Evolutionary conservation across 1,140 invertebrate species (phyloP).

Genomic region (Diabrotica virgifera): DNA sequence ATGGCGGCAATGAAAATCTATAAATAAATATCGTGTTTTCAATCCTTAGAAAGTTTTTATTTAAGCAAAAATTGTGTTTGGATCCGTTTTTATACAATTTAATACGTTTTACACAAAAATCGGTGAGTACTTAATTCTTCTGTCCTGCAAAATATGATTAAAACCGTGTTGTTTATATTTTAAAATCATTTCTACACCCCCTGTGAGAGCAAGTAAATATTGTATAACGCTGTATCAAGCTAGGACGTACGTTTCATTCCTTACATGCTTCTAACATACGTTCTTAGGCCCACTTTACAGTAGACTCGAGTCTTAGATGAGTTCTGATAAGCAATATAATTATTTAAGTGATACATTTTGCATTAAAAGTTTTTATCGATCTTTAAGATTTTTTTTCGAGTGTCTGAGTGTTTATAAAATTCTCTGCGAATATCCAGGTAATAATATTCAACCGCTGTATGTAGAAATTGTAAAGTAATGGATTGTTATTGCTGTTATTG

Average conservation of each 20-base stretch:
- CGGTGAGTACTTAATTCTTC: conserved; percentile 28
- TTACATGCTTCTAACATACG: conserved; percentile 40
- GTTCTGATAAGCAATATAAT: conserved; percentile 45
- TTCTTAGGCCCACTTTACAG: conserved; percentile 36
- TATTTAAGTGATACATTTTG: conserved; percentile 49
- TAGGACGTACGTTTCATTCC: conserved; percentile 39
- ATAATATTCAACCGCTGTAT: too few species aligned
- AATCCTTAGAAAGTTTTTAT: conserved; percentile 38
- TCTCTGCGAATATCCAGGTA: conserved; percentile 20
- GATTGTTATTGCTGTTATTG: conserved; percentile 32
- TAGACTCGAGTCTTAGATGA: conserved; percentile 41
- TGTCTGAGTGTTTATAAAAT: conserved; percentile 22
- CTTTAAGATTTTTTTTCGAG: conserved; percentile 38
- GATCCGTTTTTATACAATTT: conserved; percentile 24
- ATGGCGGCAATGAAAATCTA: conserved; percentile 40
- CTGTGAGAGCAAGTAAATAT: conserved; percentile 41
- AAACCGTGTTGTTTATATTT: conserved; percentile 33
- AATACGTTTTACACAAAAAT: conserved; percentile 24
- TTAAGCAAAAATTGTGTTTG: conserved; percentile 31
- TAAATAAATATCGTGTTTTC: conserved; percentile 45
- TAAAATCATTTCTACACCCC: conserved; percentile 38
- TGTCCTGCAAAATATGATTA: background rate
- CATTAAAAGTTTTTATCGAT: conserved; percentile 50
- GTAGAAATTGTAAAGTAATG: background rate
- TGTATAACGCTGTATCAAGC: conserved; percentile 30